Evolutionary conservation across 2,113 vertebrate species (phyloP), one percentile per base, ranked within the genome.

Genomic region (Strigops habroptila): DNA sequence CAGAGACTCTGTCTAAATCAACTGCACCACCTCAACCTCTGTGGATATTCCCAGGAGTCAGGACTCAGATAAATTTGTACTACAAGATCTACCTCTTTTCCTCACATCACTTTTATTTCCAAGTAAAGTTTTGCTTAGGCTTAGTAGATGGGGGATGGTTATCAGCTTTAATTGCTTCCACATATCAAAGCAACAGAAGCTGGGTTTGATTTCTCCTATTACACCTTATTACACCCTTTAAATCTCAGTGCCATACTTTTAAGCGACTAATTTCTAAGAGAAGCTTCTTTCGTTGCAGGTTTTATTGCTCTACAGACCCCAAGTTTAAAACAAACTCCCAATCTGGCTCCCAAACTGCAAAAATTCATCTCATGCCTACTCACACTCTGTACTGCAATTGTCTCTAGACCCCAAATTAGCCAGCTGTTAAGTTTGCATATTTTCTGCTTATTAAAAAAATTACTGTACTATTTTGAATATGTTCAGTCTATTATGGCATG

Each of bases 381-480:
- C 89, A 90, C 93, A 39, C 79, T 96, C 94, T 95, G 68, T n/a
- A 81, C 27, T 2, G 7, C 27, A 92, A 97, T 97, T 94, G 96
- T 96, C 97, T 95, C 90, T 92, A 96, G 93, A 98, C 96, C 96
- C 97, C 97, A 97, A 98, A 99, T 98, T 98, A 99, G 98, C 94
- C 97, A 97, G 97, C 98, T 97, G 98, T 98, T 97, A 98, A 98
- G 97, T 95, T 97, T 98, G 98, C 98, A 98, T 99, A 98, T 99
- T 99, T 99, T 98, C 98, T 99, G 98, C 98, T 99, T 98, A 99
- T 99, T 99, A 99, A 98, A 98, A 96, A 98, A 99, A 99, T 98
- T 98, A 94, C 93, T 75, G 24, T 90, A 93, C 97, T 97, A 98
- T 98, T 98, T 97, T 96, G 97, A 98, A 98, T 97, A 96, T 73